These are phyloP conservation scores for Pollenia griseotomentosa DNA, from an alignment of 2,888 invertebrate species.

Conservation along the genomic window DNA sequence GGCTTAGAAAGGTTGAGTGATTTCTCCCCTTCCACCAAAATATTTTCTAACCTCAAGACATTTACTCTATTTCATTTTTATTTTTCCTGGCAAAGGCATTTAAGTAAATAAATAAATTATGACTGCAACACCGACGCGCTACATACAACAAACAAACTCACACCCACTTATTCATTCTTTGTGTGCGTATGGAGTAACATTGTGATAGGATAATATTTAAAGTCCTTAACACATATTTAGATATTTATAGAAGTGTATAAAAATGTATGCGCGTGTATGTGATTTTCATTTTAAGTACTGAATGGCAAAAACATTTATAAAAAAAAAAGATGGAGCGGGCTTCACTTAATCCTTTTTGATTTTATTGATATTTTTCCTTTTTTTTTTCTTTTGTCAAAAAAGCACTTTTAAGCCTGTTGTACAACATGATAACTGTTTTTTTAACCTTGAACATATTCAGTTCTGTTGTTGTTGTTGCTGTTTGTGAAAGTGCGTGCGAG, in stretches of 20 bases:
- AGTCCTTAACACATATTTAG: slow-evolving; percentile 25
- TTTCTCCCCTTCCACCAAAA: not conserved
- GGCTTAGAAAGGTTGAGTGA: not conserved
- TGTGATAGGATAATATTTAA: not conserved
- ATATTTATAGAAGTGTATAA: not conserved
- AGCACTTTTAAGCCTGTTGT: slow-evolving; percentile 13
- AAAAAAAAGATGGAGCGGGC: not conserved
- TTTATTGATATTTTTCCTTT: slow-evolving; percentile 17
- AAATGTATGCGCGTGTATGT: not conserved
- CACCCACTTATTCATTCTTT: not conserved
- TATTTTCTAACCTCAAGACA: slow-evolving; percentile 20
- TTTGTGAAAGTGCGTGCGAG: not conserved
- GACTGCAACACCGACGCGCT: slow-evolving; percentile 52
- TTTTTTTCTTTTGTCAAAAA: not conserved
- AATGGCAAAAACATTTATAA: not conserved
- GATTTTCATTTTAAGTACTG: slow-evolving; percentile 41
- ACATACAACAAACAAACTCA: not conserved
- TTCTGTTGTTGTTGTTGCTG: slow-evolving; percentile 5
- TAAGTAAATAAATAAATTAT: slow-evolving; percentile 50
- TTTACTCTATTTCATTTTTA: not conserved
- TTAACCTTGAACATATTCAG: slow-evolving; percentile 35
- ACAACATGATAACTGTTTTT: not conserved
- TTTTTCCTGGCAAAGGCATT: slow-evolving; percentile 17
- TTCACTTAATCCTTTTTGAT: slow-evolving; percentile 48
- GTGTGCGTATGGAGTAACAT: slow-evolving; percentile 10